Evolutionary conservation across 1,140 invertebrate species (phyloP), one percentile per base, ranked within the genome.

Genomic region (Mactra quadrangularis): DNA sequence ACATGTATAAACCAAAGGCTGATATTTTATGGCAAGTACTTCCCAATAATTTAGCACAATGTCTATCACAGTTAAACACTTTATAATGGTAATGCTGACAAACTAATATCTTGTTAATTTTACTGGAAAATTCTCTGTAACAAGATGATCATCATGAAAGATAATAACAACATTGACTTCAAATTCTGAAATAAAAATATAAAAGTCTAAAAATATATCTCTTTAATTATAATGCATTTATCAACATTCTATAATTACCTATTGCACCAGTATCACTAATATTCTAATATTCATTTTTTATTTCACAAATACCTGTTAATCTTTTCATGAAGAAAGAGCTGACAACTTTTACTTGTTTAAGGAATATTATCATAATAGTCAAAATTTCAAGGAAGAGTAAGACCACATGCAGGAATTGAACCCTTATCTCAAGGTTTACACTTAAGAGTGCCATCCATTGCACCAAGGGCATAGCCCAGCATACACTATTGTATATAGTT

Each of bases 91-190:
- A 29, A 13, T 29, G 6, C 22, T 64, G n/a, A n/a, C n/a, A n/a
- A n/a, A n/a, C n/a, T n/a, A 68, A 45, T 25, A 92, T 74, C 92
- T 82, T 25, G 90, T 95, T 53, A 98, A 92, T 84, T 96, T 95
- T 82, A 98, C 96, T 31, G 97, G 97, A 93, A 99, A 98, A 90
- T 99, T 99, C 94, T 99, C 98, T n/a, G 97, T 98, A 11, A 99
- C 96, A 35, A 98, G 94, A 92, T 98, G 96, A 89, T 99, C 97
- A 92, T 99, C 96, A 90, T 97, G 96, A 91, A 99, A 98, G 47
- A 99, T 95, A 29, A 99, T 95, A 0, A 98, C 96, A 71, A 99
- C 95, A 93, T 99, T 99, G 0, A 99, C 94, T 94, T 99, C 98
- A 94, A 99, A 99, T 92, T 99, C 98, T 99, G 94, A 81, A 96